phyloP scores from a whole-genome alignment of 2,113 vertebrate genomes.

The Dasyornis broadbenti region DNA sequence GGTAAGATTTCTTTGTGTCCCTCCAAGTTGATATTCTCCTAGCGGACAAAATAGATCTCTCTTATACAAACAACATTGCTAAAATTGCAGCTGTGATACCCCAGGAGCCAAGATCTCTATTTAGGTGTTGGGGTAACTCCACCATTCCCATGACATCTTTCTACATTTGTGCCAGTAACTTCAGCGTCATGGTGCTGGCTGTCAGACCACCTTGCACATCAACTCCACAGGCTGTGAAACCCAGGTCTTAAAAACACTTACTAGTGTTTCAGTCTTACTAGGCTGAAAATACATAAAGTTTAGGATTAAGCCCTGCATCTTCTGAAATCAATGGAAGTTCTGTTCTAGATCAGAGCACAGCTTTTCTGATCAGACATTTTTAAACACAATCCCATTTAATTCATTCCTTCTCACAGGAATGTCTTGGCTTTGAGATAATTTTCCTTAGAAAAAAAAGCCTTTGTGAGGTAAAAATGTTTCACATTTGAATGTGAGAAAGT shows the following conservation, averaged over 20 bases:
- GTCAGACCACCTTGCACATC: neutral
- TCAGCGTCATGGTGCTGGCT: neutral
- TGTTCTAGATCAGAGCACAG: neutral
- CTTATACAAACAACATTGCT: neutral
- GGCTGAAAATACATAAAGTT: neutral
- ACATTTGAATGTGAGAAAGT: neutral
- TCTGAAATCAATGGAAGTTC: neutral
- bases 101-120: neutral
- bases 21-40: neutral
- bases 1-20: conserved; percentile 72
- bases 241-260: neutral
- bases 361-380: neutral
- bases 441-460: neutral
- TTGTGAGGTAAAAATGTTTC: neutral
- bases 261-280: too few species aligned
- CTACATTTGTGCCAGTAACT: neutral
- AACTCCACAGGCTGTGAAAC: neutral
- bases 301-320: neutral
- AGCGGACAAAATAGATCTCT: neutral
- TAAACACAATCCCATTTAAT: neutral
- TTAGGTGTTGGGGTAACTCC: neutral
- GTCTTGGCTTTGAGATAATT: neutral
- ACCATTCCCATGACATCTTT: neutral
- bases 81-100: neutral
- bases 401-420: neutral